Percentiles rank a stretch among this genome's conserved stretches.
These are phyloP conservation scores for Brachionus asplanchnoidis DNA, from an alignment of 1,140 invertebrate species.

Conservation along the genomic window DNA sequence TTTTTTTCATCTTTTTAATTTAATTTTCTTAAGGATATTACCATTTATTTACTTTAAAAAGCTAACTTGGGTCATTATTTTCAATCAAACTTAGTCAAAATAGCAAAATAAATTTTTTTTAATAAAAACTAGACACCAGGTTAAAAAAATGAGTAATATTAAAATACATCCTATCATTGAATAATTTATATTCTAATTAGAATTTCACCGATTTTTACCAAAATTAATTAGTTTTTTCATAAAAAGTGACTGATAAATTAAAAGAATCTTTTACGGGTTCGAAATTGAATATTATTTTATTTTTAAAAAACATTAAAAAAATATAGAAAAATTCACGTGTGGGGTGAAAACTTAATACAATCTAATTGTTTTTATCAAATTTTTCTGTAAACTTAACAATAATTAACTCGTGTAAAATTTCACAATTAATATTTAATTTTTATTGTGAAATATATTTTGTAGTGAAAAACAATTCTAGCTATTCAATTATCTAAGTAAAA, in stretches of 20 bases:
- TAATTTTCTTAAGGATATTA: neutral
- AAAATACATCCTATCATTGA: too few relatives aligned
- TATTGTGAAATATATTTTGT: neutral
- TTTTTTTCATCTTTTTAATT: neutral
- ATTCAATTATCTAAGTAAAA: neutral
- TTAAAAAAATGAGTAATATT: too few relatives aligned
- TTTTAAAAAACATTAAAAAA: neutral
- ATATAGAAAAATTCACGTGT: neutral
- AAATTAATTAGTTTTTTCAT: too few relatives aligned
- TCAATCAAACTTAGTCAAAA: too few relatives aligned
- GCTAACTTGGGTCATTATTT: too few relatives aligned
- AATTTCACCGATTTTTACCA: too few relatives aligned
- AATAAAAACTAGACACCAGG: too few relatives aligned
- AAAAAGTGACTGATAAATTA: too few relatives aligned
- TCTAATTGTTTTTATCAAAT: neutral
- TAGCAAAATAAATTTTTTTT: too few relatives aligned
- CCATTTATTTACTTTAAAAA: too few relatives aligned
- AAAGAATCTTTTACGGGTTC: neutral
- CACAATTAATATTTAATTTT: neutral
- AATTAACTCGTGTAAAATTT: neutral
- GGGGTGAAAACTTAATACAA: neutral
- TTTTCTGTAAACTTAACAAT: neutral
- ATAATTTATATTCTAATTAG: too few relatives aligned
- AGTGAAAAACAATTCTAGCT: neutral
- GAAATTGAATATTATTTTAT: neutral